phyloP scores from a whole-genome alignment of 2,113 vertebrate genomes.

The Cryptomyrus ogoouensis region DNA sequence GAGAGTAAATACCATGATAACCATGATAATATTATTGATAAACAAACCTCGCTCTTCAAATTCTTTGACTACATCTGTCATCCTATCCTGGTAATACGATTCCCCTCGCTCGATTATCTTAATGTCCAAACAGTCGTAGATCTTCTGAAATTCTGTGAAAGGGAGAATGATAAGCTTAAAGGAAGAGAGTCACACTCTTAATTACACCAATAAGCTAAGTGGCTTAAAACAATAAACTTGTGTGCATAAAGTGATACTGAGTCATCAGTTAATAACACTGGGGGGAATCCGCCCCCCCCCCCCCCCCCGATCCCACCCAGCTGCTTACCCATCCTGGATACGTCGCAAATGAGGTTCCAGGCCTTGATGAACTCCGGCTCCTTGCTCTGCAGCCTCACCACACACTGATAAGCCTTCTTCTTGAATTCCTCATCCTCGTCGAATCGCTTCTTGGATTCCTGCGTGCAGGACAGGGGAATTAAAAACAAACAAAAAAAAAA shows the following conservation, averaged over 20 bases:
- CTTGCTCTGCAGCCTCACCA: slow-evolving; percentile 90
- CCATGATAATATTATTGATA: not conserved
- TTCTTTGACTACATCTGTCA: slow-evolving; percentile 78
- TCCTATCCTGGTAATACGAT: slow-evolving; percentile 85
- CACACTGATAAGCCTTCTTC: slow-evolving; percentile 87
- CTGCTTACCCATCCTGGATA: slow-evolving; percentile 75
- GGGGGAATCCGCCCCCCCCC: not conserved
- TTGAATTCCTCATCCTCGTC: slow-evolving; percentile 92
- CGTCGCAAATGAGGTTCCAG: slow-evolving; percentile 93
- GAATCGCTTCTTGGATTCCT: slow-evolving; percentile 97
- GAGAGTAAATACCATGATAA: not conserved
- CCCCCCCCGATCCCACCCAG: not conserved
- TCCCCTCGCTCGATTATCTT: slow-evolving; percentile 79
- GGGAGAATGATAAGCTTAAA: slow-evolving; percentile 14
- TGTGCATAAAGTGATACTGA: not conserved
- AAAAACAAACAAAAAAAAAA: not conserved
- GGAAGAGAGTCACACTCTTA: not conserved
- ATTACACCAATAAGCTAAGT: not conserved
- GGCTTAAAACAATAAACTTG: not conserved
- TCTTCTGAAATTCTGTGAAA: slow-evolving; percentile 82
- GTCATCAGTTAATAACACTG: not conserved
- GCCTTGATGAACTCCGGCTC: slow-evolving; percentile 80
- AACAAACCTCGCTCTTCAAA: slow-evolving; percentile 73
- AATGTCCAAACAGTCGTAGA: slow-evolving; percentile 82
- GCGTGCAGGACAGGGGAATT: not conserved